These are phyloP conservation scores for Beris morrisii DNA, from an alignment of 2,888 invertebrate species.

Conservation along the genomic window DNA sequence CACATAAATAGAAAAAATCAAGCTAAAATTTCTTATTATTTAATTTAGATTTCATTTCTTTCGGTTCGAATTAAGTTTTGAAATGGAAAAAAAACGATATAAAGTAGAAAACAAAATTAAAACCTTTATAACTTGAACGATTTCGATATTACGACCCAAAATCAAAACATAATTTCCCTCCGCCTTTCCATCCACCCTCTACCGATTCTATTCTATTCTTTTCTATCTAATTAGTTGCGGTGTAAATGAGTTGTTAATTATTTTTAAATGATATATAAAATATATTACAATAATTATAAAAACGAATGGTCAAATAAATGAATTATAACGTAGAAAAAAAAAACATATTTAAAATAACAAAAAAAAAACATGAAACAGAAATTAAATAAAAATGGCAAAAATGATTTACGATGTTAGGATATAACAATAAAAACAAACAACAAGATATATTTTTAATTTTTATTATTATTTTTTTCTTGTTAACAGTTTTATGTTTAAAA, in stretches of 20 bases:
- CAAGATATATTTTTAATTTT: conserved; percentile 24
- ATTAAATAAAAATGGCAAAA: conserved; percentile 7
- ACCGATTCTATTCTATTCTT: conserved; percentile 26
- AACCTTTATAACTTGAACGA: not conserved
- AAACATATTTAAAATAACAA: conserved; percentile 2
- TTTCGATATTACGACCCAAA: too few relatives aligned
- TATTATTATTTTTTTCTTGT: conserved; percentile 31
- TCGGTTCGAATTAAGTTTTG: not conserved
- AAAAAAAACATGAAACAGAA: conserved; percentile 29
- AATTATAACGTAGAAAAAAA: conserved; percentile 17
- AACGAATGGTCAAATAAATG: conserved; percentile 18
- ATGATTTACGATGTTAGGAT: conserved; percentile 8
- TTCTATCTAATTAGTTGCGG: conserved; percentile 28
- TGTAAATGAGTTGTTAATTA: conserved; percentile 42
- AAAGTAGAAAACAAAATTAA: not conserved
- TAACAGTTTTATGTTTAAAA: conserved; percentile 38
- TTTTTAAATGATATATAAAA: conserved; percentile 36
- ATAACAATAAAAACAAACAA: conserved; percentile 29
- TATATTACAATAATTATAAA: conserved; percentile 14
- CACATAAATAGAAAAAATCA: conserved; percentile 14
- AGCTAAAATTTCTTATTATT: conserved; percentile 7
- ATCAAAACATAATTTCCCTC: too few relatives aligned
- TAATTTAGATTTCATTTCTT: not conserved
- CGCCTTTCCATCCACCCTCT: not conserved
- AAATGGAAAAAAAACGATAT: not conserved